phyloP scores from a whole-genome alignment of 2,113 vertebrate species.

The Aramus guarauna region DNA sequence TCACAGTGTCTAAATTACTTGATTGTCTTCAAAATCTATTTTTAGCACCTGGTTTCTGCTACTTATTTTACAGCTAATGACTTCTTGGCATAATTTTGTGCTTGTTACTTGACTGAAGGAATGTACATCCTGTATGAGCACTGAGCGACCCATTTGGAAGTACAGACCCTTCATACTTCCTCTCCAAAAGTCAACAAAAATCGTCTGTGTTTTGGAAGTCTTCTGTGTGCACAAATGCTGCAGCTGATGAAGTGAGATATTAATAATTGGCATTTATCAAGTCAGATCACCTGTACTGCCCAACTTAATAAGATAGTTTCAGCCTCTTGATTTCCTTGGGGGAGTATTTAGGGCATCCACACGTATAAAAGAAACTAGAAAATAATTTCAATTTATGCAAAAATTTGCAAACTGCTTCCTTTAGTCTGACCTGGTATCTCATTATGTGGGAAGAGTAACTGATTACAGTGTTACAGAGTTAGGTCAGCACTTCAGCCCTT shows the following conservation, averaged over 20 bases:
- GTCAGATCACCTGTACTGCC: not conserved
- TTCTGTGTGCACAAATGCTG: not conserved
- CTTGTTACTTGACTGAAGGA: not conserved
- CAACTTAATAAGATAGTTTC: not conserved
- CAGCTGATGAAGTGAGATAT: not conserved
- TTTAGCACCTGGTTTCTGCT: not conserved
- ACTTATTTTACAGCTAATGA: slow-evolving; percentile 17
- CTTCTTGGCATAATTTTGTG: slow-evolving; percentile 12
- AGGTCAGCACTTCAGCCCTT: not conserved
- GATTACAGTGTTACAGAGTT: not conserved
- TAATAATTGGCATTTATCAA: not conserved
- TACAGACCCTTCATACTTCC: not conserved
- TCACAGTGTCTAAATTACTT: not conserved
- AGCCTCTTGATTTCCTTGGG: not conserved
- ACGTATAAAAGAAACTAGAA: not conserved
- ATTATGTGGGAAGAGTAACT: not conserved
- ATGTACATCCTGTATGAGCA: not conserved
- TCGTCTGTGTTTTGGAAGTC: not conserved
- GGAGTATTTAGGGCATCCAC: not conserved
- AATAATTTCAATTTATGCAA: not conserved
- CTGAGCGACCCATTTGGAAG: accelerated
- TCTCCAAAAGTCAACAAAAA: not conserved
- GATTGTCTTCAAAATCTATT: slow-evolving; percentile 23
- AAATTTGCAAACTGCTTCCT: not conserved
- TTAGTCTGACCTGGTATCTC: not conserved